These are phyloP conservation scores for Danio rerio DNA, from an alignment of 2,113 vertebrate species.

Conservation along the genomic window DNA sequence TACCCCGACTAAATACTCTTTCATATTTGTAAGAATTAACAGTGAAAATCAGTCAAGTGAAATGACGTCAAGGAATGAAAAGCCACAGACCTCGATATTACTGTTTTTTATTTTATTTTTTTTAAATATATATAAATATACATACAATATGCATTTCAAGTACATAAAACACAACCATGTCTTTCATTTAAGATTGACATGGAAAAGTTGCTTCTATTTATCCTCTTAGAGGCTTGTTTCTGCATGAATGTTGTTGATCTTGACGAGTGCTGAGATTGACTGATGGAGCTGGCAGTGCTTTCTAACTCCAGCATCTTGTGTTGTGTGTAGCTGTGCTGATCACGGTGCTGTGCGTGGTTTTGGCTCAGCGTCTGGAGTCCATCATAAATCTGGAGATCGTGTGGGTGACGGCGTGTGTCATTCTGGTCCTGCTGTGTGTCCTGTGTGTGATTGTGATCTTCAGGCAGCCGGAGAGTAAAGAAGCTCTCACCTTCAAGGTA, in stretches of 20 bases:
- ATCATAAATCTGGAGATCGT: conserved; percentile 60
- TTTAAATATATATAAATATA: no score
- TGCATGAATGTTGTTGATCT: not conserved
- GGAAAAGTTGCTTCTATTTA: no score
- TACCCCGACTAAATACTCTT: no score
- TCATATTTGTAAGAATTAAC: no score
- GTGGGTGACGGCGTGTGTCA: conserved; percentile 65
- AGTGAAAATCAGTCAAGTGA: no score
- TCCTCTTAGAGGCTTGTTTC: not conserved
- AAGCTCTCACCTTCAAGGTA: conserved; percentile 90
- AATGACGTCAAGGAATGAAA: no score
- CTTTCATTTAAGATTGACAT: no score
- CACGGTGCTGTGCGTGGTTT: conserved; percentile 80
- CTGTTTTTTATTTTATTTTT: no score
- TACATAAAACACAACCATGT: no score
- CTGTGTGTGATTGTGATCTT: conserved; percentile 80
- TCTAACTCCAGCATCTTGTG: not conserved
- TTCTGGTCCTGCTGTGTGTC: conserved; percentile 72
- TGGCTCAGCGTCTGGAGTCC: conserved; percentile 66
- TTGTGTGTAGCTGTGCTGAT: conserved; percentile 79
- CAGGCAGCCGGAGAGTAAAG: conserved; percentile 88
- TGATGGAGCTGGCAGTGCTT: not conserved
- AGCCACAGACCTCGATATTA: no score
- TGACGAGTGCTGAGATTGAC: not conserved
- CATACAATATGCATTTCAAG: no score